phyloP scores from a whole-genome alignment of 2,888 invertebrate genomes.

The Endomychus coccineus region DNA sequence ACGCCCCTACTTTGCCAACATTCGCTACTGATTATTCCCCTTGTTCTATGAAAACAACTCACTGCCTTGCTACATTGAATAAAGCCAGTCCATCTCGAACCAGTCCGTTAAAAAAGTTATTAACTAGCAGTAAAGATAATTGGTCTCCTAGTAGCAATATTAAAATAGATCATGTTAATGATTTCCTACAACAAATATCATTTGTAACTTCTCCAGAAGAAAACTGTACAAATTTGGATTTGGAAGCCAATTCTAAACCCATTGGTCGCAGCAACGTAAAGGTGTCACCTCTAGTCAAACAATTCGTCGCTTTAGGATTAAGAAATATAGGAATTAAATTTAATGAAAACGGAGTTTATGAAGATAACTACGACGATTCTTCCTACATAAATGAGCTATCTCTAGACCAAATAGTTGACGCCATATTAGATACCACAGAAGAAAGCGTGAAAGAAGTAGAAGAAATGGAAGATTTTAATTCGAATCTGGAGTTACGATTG shows the following conservation, averaged over 20 bases:
- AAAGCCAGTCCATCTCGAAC: conserved; percentile 48
- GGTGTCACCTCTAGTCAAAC: conserved; percentile 54
- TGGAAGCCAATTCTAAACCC: conserved; percentile 10
- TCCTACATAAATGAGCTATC: conserved; percentile 50
- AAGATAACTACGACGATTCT: conserved; percentile 41
- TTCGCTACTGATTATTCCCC: conserved; percentile 53
- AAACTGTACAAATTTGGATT: conserved; percentile 21
- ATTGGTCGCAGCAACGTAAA: conserved; percentile 28
- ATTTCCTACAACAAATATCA: conserved; percentile 37
- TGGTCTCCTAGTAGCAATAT: conserved; percentile 32
- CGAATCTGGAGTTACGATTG: too few relatives aligned
- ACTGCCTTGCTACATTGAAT: conserved; percentile 43
- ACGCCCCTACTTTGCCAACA: conserved; percentile 45
- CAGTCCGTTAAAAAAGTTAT: conserved; percentile 30
- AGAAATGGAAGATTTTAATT: conserved; percentile 18
- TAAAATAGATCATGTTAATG: conserved; percentile 39
- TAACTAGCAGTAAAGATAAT: conserved; percentile 31
- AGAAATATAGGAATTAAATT: conserved; percentile 50
- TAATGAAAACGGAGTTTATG: conserved; percentile 17
- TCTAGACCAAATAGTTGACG: conserved; percentile 56
- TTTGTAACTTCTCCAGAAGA: conserved; percentile 33
- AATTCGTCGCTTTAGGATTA: conserved; percentile 53
- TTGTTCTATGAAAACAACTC: conserved; percentile 39
- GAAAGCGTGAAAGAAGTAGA: conserved; percentile 23
- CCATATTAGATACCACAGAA: conserved; percentile 47